These are phyloP conservation scores for Polypterus senegalus DNA, from an alignment of 2,113 vertebrate species.

Conservation along the genomic window DNA sequence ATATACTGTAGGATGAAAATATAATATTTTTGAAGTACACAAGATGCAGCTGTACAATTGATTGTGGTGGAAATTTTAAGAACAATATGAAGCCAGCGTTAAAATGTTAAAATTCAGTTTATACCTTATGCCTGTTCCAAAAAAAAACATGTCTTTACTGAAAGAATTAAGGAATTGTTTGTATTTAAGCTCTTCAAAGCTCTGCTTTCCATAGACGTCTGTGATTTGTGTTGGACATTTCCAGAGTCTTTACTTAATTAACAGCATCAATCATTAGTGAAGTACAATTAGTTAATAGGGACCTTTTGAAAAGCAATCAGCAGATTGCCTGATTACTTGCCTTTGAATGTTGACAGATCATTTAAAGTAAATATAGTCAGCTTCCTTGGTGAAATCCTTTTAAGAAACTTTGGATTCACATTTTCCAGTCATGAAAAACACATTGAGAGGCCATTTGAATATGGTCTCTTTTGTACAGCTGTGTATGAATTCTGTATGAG, in stretches of 20 bases:
- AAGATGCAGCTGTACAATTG: too few relatives aligned
- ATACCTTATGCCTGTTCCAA: not conserved
- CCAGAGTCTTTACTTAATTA: constrained; percentile 9
- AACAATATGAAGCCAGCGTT: not conserved
- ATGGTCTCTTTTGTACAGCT: too few relatives aligned
- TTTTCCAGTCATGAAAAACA: too few relatives aligned
- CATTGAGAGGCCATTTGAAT: too few relatives aligned
- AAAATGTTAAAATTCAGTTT: not conserved
- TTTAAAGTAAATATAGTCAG: constrained; percentile 2
- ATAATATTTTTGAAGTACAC: too few relatives aligned
- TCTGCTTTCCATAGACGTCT: not conserved
- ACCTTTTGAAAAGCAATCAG: constrained; percentile 9
- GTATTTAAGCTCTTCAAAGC: not conserved
- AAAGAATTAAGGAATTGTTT: not conserved
- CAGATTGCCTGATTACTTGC: constrained; percentile 3
- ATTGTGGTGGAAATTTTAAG: too few relatives aligned
- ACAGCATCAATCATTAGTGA: constrained; percentile 8
- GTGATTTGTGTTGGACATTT: constrained; percentile 5
- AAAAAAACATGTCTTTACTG: not conserved
- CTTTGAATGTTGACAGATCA: constrained; percentile 1
- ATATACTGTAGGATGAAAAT: too few relatives aligned
- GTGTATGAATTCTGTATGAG: too few relatives aligned
- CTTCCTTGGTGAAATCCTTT: too few relatives aligned
- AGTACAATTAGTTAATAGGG: constrained; percentile 6
- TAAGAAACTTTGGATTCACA: too few relatives aligned